Base-by-base conservation (phyloP, 2,113 vertebrate species). In the Urocynchramus pylzowi region DNA sequence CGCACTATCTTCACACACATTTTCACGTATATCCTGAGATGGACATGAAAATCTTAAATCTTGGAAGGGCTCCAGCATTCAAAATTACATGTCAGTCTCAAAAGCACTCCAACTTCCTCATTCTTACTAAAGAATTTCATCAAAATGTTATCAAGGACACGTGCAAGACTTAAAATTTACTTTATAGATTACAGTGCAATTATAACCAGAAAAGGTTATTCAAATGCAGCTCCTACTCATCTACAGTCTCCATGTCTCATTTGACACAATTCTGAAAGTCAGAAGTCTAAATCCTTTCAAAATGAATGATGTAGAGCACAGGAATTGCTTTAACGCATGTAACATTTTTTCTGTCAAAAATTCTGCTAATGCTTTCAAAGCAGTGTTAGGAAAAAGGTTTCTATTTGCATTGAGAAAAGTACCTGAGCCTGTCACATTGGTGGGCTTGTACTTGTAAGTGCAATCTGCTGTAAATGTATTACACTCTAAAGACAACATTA, bases 401-500 rank as follows among this genome's bases (percentile, higher is more conserved):
- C 2, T 49, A n/a, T 53, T 30, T 61, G 41, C 42, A 53, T 7
- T 41, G 54, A 74, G 35, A n/a, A 49, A 92, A 89, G 50, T 26
- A 67, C 11, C 42, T 49, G 45, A 83, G 69, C 37, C 19, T 79
- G 37, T n/a, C 10, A 19, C 49, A 31, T 0, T 17, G 60, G 24
- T 56, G 30, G 57, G 45, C 17, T 77, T 70, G 16, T 16, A 39
- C 1, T 0, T 11, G 4, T 41, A 77, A 56, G 15, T 26, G n/a
- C 2, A 6, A 65, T n/a, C 41, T 61, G 59, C 45, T 69, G 59
- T 21, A n/a, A 59, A 2, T 5, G 6, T 12, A 39, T 15, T 15
- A 23, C 0, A 0, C 39, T 59, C 41, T 44, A 70, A 79, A 79
- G 26, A 82, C 4, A 6, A 41, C 24, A 11, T 49, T 64, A 37